Evolutionary conservation across 2,888 invertebrate species (phyloP), one percentile per base, ranked within the genome.

Genomic region (Tenthredo notha): DNA sequence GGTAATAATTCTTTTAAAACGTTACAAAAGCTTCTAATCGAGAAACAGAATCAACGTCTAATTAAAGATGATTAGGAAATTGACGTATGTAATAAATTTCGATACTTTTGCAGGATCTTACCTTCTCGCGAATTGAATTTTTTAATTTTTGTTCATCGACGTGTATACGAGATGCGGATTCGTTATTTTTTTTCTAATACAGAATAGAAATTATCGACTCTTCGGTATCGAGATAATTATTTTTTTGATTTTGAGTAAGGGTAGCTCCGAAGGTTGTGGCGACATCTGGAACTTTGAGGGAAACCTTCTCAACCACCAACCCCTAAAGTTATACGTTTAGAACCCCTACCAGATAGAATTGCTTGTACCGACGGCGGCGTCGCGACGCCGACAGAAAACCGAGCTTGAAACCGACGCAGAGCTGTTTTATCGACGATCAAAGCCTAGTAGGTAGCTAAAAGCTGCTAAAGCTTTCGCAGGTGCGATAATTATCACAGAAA

Each of bases 311-410:
- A 21, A n/a, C 61, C 3, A 40, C 78, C 54, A 61, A 12, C 37
- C 58, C 78, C 61, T 21, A 29, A 29, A 54, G 21, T 18, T 37
- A 40, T 2, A 40, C 18, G 47, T 47, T 47, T 15, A 2, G 25
- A 77, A 47, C 86, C 80, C 61, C 85, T 88, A 75, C 80, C 85
- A 88, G 90, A 88, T 87, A 88, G 89, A 88, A 87, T 86, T 87
- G 87, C 86, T 87, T 85, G 85, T 86, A 85, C 74, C 33, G 77
- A 77, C 84, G 75, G 84, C 10, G 67, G 67, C 47, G 77, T 80
- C 37, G 12, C n/a, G 80, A 80, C 29, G 65, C 80, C 54, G 65
- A 21, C 54, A 25, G 54, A 40, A 74, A 65, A 43, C 43, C 18
- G 21, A 77, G 61, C 40, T 21, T 37, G 4, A 85, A 77, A 89